These are phyloP conservation scores for Torymus tubicola DNA, from an alignment of 2,888 invertebrate genomes.

Conservation along the genomic window DNA sequence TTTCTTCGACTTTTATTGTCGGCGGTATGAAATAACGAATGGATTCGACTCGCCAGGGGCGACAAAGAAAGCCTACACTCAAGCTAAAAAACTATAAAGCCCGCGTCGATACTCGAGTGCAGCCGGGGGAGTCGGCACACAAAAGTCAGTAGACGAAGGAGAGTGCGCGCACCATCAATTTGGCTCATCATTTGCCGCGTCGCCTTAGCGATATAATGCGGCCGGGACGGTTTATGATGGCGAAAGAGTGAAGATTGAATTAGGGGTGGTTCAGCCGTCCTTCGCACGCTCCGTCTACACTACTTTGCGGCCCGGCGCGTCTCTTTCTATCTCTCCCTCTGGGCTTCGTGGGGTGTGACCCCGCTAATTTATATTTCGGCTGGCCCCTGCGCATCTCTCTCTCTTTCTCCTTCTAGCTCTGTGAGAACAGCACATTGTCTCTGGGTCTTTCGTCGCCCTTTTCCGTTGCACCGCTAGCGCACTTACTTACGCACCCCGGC, in stretches of 20 bases:
- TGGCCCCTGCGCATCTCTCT: not conserved
- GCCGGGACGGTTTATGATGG: slow-evolving; percentile 56
- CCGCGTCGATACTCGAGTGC: not conserved
- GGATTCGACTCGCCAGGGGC: too few species aligned
- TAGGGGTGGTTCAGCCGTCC: slow-evolving; percentile 57
- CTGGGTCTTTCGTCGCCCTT: not conserved
- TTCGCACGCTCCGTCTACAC: slow-evolving; percentile 10
- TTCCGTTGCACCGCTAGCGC: not conserved
- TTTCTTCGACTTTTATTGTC: too few species aligned
- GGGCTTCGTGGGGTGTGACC: slow-evolving; percentile 60
- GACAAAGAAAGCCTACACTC: too few species aligned
- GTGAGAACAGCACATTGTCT: slow-evolving; percentile 54
- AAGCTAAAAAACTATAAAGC: too few species aligned
- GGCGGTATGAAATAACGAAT: too few species aligned
- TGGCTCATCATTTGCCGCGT: slow-evolving; percentile 6
- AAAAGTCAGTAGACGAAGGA: not conserved
- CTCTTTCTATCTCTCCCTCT: not conserved
- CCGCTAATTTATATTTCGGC: slow-evolving; percentile 64
- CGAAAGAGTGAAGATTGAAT: slow-evolving; percentile 64
- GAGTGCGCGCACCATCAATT: slow-evolving; percentile 16
- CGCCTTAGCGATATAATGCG: not conserved
- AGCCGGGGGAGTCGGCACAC: not conserved
- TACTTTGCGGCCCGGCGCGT: too few species aligned
- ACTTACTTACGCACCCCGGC: not conserved
- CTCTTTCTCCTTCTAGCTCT: not conserved